Percentiles rank a stretch among this genome's conserved stretches.
Evolutionary conservation across 2,797 vertebrate species (phyloP).

Genomic region (Chloroceryle inda): DNA sequence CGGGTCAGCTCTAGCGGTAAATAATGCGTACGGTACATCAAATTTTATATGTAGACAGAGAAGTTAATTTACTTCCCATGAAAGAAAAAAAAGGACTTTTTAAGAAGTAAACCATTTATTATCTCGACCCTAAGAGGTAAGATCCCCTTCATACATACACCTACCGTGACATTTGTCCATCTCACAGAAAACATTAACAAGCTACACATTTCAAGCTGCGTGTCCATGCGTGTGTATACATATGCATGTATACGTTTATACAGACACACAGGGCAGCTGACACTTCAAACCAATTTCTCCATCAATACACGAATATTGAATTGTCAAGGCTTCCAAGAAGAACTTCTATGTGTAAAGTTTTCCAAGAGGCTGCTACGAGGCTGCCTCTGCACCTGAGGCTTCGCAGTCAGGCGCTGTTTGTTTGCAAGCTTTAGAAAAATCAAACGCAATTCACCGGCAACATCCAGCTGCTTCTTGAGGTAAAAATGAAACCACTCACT

Average conservation of each 20-base stretch:
- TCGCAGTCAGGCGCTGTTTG: not conserved
- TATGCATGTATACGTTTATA: not conserved
- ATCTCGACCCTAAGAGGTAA: not conserved
- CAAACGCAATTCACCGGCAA: not conserved
- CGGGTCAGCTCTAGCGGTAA: constrained; percentile 86
- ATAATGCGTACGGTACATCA: constrained; percentile 83
- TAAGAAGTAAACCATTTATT: not conserved
- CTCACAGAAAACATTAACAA: not conserved
- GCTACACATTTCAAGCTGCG: not conserved
- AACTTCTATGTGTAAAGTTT: not conserved
- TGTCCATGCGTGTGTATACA: not conserved
- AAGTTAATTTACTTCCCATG: constrained; percentile 37
- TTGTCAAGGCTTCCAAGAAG: not conserved
- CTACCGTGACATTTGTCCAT: not conserved
- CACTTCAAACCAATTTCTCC: not conserved
- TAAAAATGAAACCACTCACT: not conserved
- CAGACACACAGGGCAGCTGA: not conserved
- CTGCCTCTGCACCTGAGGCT: not conserved
- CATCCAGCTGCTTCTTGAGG: not conserved
- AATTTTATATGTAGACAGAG: constrained; percentile 15
- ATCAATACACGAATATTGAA: not conserved
- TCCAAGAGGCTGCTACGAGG: not conserved
- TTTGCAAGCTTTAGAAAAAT: not conserved
- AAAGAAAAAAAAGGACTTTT: not conserved
- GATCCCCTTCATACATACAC: not conserved